Base-by-base conservation (phyloP, 2,888 invertebrate species). In the Rhagonycha lutea region DNA sequence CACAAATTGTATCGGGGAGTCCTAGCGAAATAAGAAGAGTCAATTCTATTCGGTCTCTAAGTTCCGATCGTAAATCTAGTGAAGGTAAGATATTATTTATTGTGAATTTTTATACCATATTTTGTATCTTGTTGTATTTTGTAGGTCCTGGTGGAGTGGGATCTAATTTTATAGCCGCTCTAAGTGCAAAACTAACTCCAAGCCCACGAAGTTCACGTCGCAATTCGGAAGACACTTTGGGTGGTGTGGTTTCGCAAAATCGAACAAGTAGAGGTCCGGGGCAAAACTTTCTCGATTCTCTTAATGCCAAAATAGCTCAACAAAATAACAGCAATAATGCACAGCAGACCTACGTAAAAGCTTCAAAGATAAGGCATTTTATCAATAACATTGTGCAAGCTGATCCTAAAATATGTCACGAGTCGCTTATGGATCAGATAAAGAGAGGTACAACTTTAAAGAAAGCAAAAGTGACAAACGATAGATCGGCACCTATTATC, bases 401-500 rank as follows among this genome's bases (percentile, higher is more conserved):
- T 75, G 95, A 95, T 87, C 94, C 95, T 0, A 91, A 94, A 76
- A 89, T 92, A 32, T 94, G 94, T 83, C 94, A 95, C 88, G 96
- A 96, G 81, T 96, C 96, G 0, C 89, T 97, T n/a, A 96, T 97
- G 96, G 97, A 97, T 89, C 97, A 97, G 86, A 97, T 97, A 78
- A 94, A 96, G 84, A 91, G 94, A 79, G 97, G 97, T 74, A 96
- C 96, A 14, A 93, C 94, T 61, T 87, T 97, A 74, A 93, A 93
- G 76, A 92, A 95, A 83, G 95, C 96, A 80, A 92, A 92, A 80
- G 90, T 92, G 12, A 92, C 93, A 83, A 94, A 94, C 88, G 96
- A 96, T 88, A 91, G 96, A 80, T 96, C 96, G 69, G 96, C 96
- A 78, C 96, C 96, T 28, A 95, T 95, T 88, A 96, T 96, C 87